phyloP scores from a whole-genome alignment of 1,140 invertebrate species.

The Elysia chlorotica region DNA sequence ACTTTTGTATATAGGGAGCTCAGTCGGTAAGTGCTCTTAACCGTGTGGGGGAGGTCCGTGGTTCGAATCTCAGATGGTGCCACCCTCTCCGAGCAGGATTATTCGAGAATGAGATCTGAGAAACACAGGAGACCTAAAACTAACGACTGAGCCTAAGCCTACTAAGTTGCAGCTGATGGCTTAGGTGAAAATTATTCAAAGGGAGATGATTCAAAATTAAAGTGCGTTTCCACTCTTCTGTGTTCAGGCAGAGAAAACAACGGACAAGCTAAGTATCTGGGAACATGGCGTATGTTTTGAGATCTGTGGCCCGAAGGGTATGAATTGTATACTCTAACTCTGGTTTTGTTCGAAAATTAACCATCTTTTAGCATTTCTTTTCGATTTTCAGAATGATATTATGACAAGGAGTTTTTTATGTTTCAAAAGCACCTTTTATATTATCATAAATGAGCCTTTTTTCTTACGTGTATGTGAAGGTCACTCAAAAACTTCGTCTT shows the following conservation, averaged over 20 bases:
- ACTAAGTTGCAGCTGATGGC: no score
- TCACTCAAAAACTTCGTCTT: background rate
- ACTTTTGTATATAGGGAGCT: no score
- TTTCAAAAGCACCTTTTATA: background rate
- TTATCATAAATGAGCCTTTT: background rate
- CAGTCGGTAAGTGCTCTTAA: no score
- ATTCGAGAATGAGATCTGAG: background rate
- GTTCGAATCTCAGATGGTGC: no score
- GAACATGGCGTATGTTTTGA: slow-evolving; percentile 28
- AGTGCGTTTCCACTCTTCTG: background rate
- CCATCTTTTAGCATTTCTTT: no score
- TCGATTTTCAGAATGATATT: background rate
- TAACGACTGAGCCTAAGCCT: no score
- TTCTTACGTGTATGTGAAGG: slow-evolving; percentile 1
- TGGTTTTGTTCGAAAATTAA: no score
- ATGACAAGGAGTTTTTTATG: background rate
- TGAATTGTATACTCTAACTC: no score
- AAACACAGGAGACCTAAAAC: no score
- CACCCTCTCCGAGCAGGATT: no score
- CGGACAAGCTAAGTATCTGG: background rate
- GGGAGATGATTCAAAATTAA: background rate
- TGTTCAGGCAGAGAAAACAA: background rate
- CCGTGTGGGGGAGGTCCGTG: no score
- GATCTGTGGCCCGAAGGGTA: slow-evolving; percentile 24
- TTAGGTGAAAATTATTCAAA: no score